phyloP scores from a whole-genome alignment of 2,797 vertebrate species.

The Oreochromis mossambicus region DNA sequence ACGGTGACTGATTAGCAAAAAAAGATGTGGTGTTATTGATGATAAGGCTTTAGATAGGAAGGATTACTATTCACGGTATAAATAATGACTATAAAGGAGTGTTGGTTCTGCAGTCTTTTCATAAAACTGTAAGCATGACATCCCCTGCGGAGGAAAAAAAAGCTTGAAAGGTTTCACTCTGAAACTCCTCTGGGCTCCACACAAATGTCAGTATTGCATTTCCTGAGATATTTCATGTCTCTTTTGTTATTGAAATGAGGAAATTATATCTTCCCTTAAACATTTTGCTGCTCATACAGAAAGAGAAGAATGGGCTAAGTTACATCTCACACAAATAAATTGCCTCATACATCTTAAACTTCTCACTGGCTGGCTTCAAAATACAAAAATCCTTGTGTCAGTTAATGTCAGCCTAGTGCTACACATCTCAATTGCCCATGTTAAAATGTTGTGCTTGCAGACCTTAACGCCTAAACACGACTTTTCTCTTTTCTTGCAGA shows the following conservation, averaged over 20 bases:
- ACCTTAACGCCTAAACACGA: not conserved
- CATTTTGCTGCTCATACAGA: not conserved
- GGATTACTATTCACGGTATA: not conserved
- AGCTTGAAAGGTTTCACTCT: not conserved
- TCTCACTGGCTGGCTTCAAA: not conserved
- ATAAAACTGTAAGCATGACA: not conserved
- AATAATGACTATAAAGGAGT: not conserved
- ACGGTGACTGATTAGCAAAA: not conserved
- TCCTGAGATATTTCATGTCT: slow-evolving; percentile 12
- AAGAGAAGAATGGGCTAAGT: not conserved
- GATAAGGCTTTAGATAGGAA: not conserved
- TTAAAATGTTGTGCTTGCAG: not conserved
- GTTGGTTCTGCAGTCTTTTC: not conserved
- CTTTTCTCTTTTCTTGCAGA: slow-evolving; percentile 77
- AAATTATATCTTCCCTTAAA: slow-evolving; percentile 3
- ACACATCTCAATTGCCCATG: not conserved
- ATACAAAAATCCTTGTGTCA: not conserved
- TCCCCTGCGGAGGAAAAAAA: not conserved
- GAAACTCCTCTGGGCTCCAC: not conserved
- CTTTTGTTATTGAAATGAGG: slow-evolving; percentile 15
- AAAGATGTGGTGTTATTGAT: not conserved
- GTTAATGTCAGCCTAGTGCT: not conserved
- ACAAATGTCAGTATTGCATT: slow-evolving; percentile 41
- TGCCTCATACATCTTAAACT: not conserved
- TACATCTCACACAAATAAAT: not conserved